These are phyloP conservation scores for Pterocles gutturalis DNA, from an alignment of 2,113 vertebrate species.

Conservation along the genomic window DNA sequence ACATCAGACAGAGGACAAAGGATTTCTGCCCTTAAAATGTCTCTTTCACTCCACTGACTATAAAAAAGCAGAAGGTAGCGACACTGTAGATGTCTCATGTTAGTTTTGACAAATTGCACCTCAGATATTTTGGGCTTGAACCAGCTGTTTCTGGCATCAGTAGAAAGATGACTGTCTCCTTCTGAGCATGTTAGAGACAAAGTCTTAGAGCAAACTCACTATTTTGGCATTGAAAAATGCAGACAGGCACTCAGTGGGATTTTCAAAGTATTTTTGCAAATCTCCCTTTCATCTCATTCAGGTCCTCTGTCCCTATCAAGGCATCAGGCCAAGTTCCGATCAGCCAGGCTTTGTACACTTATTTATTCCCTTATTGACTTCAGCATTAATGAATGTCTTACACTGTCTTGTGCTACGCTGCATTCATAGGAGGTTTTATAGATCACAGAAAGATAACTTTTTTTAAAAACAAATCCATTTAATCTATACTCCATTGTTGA, in stretches of 20 bases:
- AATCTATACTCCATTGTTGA: neutral
- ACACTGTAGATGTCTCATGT: neutral
- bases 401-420: neutral
- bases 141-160: neutral
- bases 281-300: neutral
- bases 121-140: neutral
- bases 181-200: neutral
- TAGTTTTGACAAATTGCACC: neutral
- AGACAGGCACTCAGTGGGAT: neutral
- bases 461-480: neutral
- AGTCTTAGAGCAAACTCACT: neutral
- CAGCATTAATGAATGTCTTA: neutral
- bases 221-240: neutral
- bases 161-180: neutral
- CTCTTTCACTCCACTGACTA: neutral
- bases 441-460: neutral
- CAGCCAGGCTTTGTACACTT: neutral
- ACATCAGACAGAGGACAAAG: neutral
- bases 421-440: neutral
- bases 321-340: neutral
- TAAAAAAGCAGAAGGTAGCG: neutral
- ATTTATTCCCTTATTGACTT: neutral
- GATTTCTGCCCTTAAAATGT: neutral
- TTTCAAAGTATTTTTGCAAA: conserved; percentile 3
- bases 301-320: neutral